Evolutionary conservation across 2,888 invertebrate species (phyloP).

Genomic region (Cataglyphis altisquamis): DNA sequence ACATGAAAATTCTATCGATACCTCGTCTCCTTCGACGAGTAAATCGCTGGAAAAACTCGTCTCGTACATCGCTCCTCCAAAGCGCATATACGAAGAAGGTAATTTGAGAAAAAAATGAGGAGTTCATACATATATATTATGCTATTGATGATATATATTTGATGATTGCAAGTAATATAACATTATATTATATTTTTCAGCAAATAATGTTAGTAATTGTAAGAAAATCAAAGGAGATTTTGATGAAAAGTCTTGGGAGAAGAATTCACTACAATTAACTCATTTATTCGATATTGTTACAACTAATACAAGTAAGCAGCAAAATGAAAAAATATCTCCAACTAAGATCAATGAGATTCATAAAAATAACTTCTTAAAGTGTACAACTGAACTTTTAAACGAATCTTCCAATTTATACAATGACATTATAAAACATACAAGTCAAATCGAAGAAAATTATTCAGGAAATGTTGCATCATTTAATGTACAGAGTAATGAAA

Average conservation of each 20-base stretch:
- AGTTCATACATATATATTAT: background rate
- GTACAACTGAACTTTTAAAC: background rate
- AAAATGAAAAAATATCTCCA: background rate
- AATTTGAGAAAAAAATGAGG: background rate
- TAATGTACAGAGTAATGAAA: background rate
- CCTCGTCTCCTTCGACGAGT: background rate
- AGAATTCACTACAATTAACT: no score
- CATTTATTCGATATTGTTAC: background rate
- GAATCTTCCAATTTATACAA: background rate
- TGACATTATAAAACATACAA: background rate
- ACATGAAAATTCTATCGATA: background rate
- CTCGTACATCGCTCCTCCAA: background rate
- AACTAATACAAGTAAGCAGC: background rate
- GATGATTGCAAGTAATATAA: background rate
- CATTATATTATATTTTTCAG: constrained; percentile 28
- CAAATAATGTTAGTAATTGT: background rate
- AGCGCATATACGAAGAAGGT: constrained; percentile 31
- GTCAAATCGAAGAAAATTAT: background rate
- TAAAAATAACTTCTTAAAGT: background rate
- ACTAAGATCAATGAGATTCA: background rate
- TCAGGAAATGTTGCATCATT: background rate
- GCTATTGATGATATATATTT: no score
- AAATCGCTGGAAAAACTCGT: background rate
- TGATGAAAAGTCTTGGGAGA: background rate
- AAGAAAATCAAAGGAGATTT: constrained; percentile 27